Percentiles rank a stretch among this genome's conserved stretches.
Evolutionary conservation across 2,113 vertebrate species (phyloP).

Genomic region (Pelmatolapia mariae): DNA sequence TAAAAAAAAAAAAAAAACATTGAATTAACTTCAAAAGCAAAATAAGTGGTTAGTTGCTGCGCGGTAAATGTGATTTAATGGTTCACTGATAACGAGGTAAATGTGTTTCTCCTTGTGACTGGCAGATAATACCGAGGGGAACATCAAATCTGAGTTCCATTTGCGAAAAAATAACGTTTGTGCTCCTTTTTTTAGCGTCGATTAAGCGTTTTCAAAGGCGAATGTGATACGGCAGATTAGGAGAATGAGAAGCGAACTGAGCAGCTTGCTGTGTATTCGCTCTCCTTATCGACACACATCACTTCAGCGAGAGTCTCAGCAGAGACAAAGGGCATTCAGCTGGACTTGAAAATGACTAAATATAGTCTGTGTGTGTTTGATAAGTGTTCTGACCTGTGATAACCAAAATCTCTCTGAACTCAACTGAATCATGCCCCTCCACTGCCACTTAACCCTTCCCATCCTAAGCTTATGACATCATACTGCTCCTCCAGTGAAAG

Average conservation of each 20-base stretch:
- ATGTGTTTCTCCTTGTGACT: conserved; percentile 19
- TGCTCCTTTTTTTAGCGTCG: neutral
- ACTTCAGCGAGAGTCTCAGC: neutral
- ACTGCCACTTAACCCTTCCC: neutral
- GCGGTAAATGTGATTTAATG: conserved; percentile 36
- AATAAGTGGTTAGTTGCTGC: neutral
- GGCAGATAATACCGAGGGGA: neutral
- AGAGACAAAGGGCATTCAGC: neutral
- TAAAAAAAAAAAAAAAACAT: neutral
- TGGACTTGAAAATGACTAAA: neutral
- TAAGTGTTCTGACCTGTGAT: neutral
- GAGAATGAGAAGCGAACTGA: neutral
- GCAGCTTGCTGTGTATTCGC: neutral
- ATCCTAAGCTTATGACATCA: neutral
- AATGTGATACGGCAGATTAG: neutral
- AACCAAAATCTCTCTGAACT: neutral
- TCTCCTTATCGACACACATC: neutral
- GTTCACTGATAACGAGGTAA: conserved; percentile 1
- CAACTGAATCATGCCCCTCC: neutral
- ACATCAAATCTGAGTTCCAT: neutral
- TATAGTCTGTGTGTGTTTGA: neutral
- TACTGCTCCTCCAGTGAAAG: neutral
- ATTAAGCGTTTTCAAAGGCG: neutral
- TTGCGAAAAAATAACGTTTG: neutral
- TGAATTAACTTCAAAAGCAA: conserved; percentile 5